Evolutionary conservation across 1,140 invertebrate species (phyloP).

Genomic region (Lordiphosa stackelbergi): DNA sequence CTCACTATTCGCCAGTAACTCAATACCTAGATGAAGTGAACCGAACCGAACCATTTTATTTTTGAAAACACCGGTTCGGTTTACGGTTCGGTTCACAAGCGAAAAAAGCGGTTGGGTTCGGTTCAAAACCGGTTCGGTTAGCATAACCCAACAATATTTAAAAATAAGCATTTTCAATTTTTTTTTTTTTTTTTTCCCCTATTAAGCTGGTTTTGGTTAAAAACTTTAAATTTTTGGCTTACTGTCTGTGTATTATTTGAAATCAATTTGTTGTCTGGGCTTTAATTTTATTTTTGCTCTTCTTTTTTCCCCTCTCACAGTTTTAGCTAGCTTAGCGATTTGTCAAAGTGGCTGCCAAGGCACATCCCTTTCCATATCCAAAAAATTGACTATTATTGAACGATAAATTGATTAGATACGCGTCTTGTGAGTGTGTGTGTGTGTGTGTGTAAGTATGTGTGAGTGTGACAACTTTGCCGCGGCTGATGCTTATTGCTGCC

Average conservation of each 20-base stretch:
- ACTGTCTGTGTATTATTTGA: conserved; percentile 12
- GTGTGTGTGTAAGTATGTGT: conserved; percentile 20
- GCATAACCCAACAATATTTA: too few relatives aligned
- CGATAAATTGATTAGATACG: conserved; percentile 77
- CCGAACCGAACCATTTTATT: too few relatives aligned
- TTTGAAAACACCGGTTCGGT: too few relatives aligned
- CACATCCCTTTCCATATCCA: conserved; percentile 4
- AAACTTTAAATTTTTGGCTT: neutral
- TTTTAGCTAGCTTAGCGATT: conserved; percentile 51
- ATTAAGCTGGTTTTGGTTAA: too few relatives aligned
- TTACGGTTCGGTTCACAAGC: too few relatives aligned
- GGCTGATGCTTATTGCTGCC: conserved; percentile 65
- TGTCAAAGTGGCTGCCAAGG: conserved; percentile 59
- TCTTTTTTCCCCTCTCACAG: conserved; percentile 7
- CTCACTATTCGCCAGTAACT: too few relatives aligned
- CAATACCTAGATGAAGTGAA: too few relatives aligned
- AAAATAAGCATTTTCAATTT: too few relatives aligned
- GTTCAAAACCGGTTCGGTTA: too few relatives aligned
- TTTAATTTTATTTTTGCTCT: conserved; percentile 31
- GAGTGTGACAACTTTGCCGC: conserved; percentile 31
- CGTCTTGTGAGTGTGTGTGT: conserved; percentile 23
- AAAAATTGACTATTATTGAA: conserved; percentile 58
- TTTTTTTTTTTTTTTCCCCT: too few relatives aligned
- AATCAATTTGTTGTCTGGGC: conserved; percentile 43
- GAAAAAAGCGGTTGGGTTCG: too few relatives aligned